Base-by-base conservation (phyloP, 2,113 vertebrate genomes). In the Piaya cayana region DNA sequence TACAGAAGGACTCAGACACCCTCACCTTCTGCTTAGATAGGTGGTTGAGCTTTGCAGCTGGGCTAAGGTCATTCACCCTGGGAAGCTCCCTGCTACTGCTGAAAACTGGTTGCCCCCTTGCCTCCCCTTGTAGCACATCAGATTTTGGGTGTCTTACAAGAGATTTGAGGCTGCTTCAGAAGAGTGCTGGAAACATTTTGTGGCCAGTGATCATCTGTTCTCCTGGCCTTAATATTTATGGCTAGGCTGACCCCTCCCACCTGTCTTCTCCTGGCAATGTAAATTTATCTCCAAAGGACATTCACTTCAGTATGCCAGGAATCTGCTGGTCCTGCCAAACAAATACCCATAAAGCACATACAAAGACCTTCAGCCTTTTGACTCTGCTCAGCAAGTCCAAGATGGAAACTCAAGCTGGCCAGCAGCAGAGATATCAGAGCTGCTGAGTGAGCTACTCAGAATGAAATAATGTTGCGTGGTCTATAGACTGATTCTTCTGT, bases 301-400 rank as follows among this genome's bases (percentile, higher is more conserved):
- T 26, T 49, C 32, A 25, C 27, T 55, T n/a, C 42, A 9, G 8
- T 58, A 14, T 69, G 45, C 29, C 23, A 21, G 23, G 26, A 37
- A 34, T 39, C 52, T 37, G 30, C 27, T 25, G 27, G 23, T 50
- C 32, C 52, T 64, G 52, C 23, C 50, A 59, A 59, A 59, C 2
- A 8, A 42, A 36, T 68, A 36, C 69, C 55, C 0, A 1, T 50
- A 8, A 56, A 36, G 14, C 60, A 36, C 62, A 49, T 0, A 1
- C 49, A 8, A 63, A 36, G 14, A 26, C 16, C 69, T 36, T 47
- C 63, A 67, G 55, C 42, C 53, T 68, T 55, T 56, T 62, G 34
- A 21, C 32, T 47, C 15, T 72, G 39, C 39, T 65, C 53, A 74
- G 47, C 26, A 56, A 72, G 30, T 19, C 85, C 59, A 49, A 65